Evolutionary conservation across 92 coral and sea anemone species (phyloP), one percentile per base, ranked within the genome.

Genomic region (Siderastrea siderea): DNA sequence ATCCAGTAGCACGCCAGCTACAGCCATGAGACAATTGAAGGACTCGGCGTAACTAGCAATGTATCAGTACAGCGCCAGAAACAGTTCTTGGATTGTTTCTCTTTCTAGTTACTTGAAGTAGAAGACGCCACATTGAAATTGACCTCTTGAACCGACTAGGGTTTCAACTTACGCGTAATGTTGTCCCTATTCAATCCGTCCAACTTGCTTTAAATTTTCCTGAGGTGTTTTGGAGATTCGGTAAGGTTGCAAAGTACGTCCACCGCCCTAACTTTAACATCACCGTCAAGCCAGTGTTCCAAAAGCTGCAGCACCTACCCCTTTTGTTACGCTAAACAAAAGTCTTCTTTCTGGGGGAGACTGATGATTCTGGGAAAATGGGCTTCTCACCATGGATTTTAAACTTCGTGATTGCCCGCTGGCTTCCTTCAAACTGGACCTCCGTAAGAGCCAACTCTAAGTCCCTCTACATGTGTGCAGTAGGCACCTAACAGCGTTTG

Each of bases 21-120:
- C 75, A 71, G 48, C 75, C 47, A 71, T 14, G 57, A 46, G 38
- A 45, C 5, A 49, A 71, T 71, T 48, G 71, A 71, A 16, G 75
- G 4, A 47, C 57, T 71, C 5, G 68, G 68, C 4, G 6, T 63
- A 8, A 52, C 8, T 52, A 52, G 55, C 55, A 52, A 52, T 52
- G 5, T 5, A 52, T 52, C 8, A 0, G 55, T 52, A 4, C 6
- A 52, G 5, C 55, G 55, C 55, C 38, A 26, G 38, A 26, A 26
- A 26, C 38, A 26, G 38, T 26, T 26, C 38, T 26, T 26, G 38
- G 38, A 0, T 26, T 26, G 38, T 52, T 52, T 52, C 55, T 8
- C 55, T 52, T 52, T 52, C 8, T 5, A 4, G 55, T 52, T 52
- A 52, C 55, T 52, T 5, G 6, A 52, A 5, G 55, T 52, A 8